These are phyloP conservation scores for Cyprinodon tularosa DNA, from an alignment of 2,113 vertebrate species.

Conservation along the genomic window DNA sequence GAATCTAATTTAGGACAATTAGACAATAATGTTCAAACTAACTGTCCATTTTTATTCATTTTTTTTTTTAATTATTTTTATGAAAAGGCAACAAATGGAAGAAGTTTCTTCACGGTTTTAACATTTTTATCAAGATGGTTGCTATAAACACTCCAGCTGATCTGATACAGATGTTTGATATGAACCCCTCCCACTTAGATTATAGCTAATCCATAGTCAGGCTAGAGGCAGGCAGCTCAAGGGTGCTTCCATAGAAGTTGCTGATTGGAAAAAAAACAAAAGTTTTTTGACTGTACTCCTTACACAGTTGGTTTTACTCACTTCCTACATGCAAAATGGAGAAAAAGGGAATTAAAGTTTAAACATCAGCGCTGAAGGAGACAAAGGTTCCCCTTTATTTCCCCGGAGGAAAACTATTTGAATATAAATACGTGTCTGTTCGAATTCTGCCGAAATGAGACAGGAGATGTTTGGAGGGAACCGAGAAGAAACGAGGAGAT, in stretches of 20 bases:
- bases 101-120: too few relatives aligned
- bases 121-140: too few relatives aligned
- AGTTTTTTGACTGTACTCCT: slow-evolving; percentile 13
- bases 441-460: slow-evolving; percentile 21
- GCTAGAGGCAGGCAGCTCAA: slow-evolving; percentile 33
- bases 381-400: slow-evolving; percentile 36
- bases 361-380: slow-evolving; percentile 37
- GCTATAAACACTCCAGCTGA: too few relatives aligned
- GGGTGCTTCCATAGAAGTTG: slow-evolving; percentile 30
- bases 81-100: too few relatives aligned
- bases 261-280: slow-evolving; percentile 31
- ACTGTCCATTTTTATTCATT: too few relatives aligned
- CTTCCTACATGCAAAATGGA: slow-evolving; percentile 34
- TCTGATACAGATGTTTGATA: background rate
- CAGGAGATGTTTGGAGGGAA: slow-evolving; percentile 34
- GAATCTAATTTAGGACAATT: too few relatives aligned
- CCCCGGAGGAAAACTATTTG: slow-evolving; percentile 41
- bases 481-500: slow-evolving; percentile 18
- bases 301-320: slow-evolving; percentile 24
- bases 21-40: too few relatives aligned
- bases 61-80: too few relatives aligned
- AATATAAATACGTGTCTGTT: slow-evolving; percentile 54
- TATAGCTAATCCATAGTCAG: slow-evolving; percentile 40
- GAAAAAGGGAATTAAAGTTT: slow-evolving; percentile 51
- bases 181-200: background rate